Base-by-base conservation (phyloP, 2,113 vertebrate genomes). In the Silurus glanis region DNA sequence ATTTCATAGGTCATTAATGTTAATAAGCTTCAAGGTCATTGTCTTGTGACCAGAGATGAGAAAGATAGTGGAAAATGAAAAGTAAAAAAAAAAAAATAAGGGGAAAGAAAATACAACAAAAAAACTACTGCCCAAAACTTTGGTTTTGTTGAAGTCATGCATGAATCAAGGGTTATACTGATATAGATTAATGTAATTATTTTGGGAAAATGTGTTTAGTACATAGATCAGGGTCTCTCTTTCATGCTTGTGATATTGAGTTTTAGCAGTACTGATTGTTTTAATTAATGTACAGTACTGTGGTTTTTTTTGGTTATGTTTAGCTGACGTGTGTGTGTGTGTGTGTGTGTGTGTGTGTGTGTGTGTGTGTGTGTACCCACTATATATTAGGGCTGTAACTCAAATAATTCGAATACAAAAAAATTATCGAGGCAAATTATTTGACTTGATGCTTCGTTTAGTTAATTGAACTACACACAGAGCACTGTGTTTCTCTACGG, bases 1-100 rank as follows among this genome's bases (percentile, higher is more conserved):
- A 56, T 79, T 79, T 58, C 53, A 37, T 1, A 9, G 53, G 28
- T 79, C 75, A 79, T 79, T 79, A 79, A 79, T 58, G 58, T 79
- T 79, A 19, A 79, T 56, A 5, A 53, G 53, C 74, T 55, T 55
- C 16, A 76, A 55, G 49, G 75, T 78, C 75, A 78, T n/a, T 3
- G 14, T 53, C 53, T 5, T 79, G 75, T 79, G 8, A 58, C 28
- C 37, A 56, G 75, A 56, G n/a, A 78, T 13, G 37, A 55, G n/a
- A 25, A 9, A 16, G 51, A n/a, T 53, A n/a, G 21, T 53, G 23
- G 51, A 25, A 14, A n/a, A 23, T 21, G 13, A 23, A 23, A 75
- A 51, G 71, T 9, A n/a, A 53, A 76, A 37, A 37, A 7, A 8
- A 49, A 49, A 8, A 74, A 49, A 9, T 72, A 47, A 19, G 9